A percentile compares a stretch with the other conserved stretches of the same genome.
These are phyloP conservation scores for Oopsacas minuta DNA, from an alignment of 37 sponge, comb jelly and placozoan genomes.

Conservation along the genomic window DNA sequence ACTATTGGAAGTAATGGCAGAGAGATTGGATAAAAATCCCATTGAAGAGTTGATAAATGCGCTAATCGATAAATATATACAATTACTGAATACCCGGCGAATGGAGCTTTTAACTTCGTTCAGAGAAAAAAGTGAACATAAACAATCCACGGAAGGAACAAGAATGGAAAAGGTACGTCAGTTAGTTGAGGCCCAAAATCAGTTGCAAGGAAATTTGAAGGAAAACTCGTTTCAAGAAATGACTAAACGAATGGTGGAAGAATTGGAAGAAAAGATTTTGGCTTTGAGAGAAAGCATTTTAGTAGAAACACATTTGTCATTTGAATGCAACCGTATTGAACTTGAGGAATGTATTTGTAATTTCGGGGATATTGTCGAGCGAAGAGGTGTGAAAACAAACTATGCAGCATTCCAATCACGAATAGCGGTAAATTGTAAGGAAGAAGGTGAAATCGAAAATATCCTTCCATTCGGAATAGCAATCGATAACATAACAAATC, in stretches of 20 bases:
- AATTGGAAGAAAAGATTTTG: background rate
- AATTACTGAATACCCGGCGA: background rate
- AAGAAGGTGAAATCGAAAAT: background rate
- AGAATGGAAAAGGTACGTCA: background rate
- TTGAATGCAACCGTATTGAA: background rate
- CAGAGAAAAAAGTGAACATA: background rate
- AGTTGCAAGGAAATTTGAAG: background rate
- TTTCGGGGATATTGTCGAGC: background rate
- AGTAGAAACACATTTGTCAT: background rate
- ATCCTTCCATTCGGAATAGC: background rate
- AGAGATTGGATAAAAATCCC: background rate
- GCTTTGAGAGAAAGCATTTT: background rate
- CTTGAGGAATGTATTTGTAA: background rate
- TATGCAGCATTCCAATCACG: background rate
- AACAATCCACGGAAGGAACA: background rate
- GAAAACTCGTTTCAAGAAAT: background rate
- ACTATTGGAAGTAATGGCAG: too few relatives aligned
- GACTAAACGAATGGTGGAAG: background rate
- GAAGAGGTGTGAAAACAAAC: background rate
- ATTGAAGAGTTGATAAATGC: background rate
- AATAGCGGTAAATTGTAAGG: background rate
- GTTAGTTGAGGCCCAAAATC: background rate
- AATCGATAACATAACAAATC: background rate
- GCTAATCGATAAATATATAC: background rate
- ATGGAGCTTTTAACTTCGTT: background rate